phyloP scores from a whole-genome alignment of 2,113 vertebrate genomes.

The Chunga burmeisteri region DNA sequence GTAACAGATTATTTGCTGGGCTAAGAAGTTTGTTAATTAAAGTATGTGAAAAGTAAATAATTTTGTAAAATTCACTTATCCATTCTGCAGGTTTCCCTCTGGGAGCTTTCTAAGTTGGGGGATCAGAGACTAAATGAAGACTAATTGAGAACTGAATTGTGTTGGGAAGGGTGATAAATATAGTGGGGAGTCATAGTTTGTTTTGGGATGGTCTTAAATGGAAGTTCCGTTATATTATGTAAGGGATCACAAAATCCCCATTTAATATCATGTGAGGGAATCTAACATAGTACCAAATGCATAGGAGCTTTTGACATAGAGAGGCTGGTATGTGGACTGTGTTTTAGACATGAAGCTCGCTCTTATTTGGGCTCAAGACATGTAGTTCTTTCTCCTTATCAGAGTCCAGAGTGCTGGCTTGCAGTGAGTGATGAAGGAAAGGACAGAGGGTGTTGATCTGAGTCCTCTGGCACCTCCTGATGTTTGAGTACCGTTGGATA shows the following conservation, averaged over 20 bases:
- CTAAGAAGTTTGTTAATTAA: constrained; percentile 19
- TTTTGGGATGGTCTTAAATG: constrained; percentile 24
- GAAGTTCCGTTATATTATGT: constrained; percentile 45
- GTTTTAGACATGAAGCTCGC: not conserved
- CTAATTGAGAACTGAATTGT: constrained; percentile 15
- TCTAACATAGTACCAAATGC: not conserved
- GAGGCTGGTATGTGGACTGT: not conserved
- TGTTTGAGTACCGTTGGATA: not conserved
- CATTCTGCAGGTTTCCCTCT: not conserved
- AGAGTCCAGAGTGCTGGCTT: not conserved
- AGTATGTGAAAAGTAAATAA: not conserved
- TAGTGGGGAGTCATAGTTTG: not conserved
- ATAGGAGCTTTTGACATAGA: not conserved
- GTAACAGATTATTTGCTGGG: not conserved
- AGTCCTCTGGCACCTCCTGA: not conserved
- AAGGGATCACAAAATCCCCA: constrained; percentile 60
- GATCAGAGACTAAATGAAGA: not conserved
- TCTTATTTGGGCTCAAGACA: not conserved
- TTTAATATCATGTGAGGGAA: constrained; percentile 53
- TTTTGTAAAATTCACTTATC: not conserved
- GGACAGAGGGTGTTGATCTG: not conserved
- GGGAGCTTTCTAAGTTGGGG: not conserved
- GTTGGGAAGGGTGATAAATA: constrained; percentile 23
- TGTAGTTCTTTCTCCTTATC: not conserved
- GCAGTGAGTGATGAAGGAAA: not conserved